Conservation (phyloP, 1,140 invertebrate genomes). For the Platyscapa corneri region DNA sequence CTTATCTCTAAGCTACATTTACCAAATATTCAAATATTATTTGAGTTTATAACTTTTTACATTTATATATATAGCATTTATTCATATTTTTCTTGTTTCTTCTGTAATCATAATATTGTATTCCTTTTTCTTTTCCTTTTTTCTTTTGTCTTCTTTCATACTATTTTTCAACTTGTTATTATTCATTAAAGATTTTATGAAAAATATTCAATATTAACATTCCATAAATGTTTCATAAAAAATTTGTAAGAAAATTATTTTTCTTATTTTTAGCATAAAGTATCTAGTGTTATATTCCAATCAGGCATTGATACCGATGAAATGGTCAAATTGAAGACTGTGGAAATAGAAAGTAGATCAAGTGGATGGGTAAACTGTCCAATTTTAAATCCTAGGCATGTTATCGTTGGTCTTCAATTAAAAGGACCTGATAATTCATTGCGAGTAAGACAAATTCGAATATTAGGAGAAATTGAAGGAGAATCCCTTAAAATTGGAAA, state of each 20-base stretch:
- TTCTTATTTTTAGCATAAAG: conserved; percentile 84
- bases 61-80: too few species aligned
- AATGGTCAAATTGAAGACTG: conserved; percentile 83
- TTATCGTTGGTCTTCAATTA: conserved; percentile 85
- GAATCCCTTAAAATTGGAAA: conserved; percentile 75
- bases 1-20: too few species aligned
- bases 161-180: too few species aligned
- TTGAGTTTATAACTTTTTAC: too few species aligned
- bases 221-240: too few species aligned
- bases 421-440: conserved; percentile 94
- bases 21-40: too few species aligned
- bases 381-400: conserved; percentile 77
- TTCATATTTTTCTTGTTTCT: too few species aligned
- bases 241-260: background rate
- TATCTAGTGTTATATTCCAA: conserved; percentile 86
- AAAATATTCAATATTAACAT: too few species aligned
- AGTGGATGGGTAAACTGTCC: conserved; percentile 92
- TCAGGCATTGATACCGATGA: conserved; percentile 88
- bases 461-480: conserved; percentile 77
- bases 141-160: too few species aligned
- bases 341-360: conserved; percentile 88
- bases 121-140: too few species aligned
- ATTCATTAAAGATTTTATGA: too few species aligned
- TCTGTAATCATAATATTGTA: too few species aligned
- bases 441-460: conserved; percentile 87